Evolutionary conservation across 2,113 vertebrate species (phyloP).

Genomic region (Microcebus ravelobensis): DNA sequence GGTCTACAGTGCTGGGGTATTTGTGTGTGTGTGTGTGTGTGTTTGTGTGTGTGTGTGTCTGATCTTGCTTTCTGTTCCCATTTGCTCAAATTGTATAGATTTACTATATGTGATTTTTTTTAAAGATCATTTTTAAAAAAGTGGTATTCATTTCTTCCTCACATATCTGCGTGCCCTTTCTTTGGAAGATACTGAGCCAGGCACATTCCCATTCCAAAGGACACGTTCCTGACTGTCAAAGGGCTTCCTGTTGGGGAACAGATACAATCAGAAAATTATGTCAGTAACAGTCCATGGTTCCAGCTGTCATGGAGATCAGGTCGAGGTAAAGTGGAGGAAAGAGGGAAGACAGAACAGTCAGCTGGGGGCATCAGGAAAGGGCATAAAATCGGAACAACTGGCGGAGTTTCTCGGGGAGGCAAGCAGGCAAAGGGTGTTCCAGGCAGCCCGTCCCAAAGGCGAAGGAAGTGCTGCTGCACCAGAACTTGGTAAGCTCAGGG

Average conservation of each 20-base stretch:
- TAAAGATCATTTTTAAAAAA: too few relatives aligned
- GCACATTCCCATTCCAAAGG: rapidly evolving
- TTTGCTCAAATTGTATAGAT: background rate
- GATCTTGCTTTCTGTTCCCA: background rate
- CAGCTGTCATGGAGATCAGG: background rate
- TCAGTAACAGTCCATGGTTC: rapidly evolving
- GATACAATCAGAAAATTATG: rapidly evolving
- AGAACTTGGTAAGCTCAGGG: rapidly evolving
- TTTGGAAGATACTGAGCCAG: background rate
- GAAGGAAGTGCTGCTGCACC: background rate
- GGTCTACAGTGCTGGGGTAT: background rate
- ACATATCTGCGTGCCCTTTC: background rate
- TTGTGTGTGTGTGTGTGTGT: too few relatives aligned
- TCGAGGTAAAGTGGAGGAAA: too few relatives aligned
- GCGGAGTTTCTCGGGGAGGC: background rate
- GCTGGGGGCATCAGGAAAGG: too few relatives aligned
- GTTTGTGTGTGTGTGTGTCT: too few relatives aligned
- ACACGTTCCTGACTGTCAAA: background rate
- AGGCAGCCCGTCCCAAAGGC: background rate
- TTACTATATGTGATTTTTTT: background rate
- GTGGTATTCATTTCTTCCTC: background rate
- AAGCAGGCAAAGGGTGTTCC: rapidly evolving
- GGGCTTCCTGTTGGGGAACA: background rate
- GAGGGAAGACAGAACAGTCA: rapidly evolving
- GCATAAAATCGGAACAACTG: too few relatives aligned